Base-by-base conservation (phyloP, 2,113 vertebrate genomes). In the Bubo scandiacus region DNA sequence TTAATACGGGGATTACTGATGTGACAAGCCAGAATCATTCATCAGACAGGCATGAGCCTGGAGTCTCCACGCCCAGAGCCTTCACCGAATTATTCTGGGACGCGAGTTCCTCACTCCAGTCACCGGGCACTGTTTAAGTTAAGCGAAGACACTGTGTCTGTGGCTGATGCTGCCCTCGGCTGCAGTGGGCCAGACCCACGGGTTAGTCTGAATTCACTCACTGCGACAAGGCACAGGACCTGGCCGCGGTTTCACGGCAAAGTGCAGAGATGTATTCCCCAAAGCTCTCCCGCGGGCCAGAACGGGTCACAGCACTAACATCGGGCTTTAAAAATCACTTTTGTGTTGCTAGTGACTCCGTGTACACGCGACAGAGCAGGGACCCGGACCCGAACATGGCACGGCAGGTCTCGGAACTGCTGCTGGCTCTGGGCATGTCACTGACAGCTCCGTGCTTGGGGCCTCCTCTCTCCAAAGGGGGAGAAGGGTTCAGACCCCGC, bases 21-120 rank as follows among this genome's bases (percentile, higher is more conserved):
- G 80, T 89, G 84, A 88, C 92, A 97, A 96, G 94, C 91, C 95
- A 73, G 84, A 94, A 96, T 89, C 54, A 92, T 71, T 92, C 82
- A 43, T 59, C 78, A 91, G 70, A 67, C 77, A 95, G 30, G 45
- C 52, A 38, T 9, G 57, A 88, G 58, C 77, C 66, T 78, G 77
- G 67, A 96, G 85, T 40, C 77, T 58, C 90, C 45, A 32, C 47
- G 30, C 26, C 27, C 83, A 88, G 72, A 94, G 81, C 78, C 47
- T 80, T 78, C 78, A 36, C 42, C 54, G 61, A 59, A 55, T 75
- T 54, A 59, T 27, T 77, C 66, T 54, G 73, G 81, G 73, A 81
- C 14, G 43, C 3, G 34, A 79, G 66, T 27, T 86, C 36, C 45
- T 55, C 25, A 2, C 57, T 57, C 4, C 30, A n/a, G 36, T 42